These are phyloP conservation scores for Patella depressa DNA, from an alignment of 2,888 invertebrate genomes.

Conservation along the genomic window DNA sequence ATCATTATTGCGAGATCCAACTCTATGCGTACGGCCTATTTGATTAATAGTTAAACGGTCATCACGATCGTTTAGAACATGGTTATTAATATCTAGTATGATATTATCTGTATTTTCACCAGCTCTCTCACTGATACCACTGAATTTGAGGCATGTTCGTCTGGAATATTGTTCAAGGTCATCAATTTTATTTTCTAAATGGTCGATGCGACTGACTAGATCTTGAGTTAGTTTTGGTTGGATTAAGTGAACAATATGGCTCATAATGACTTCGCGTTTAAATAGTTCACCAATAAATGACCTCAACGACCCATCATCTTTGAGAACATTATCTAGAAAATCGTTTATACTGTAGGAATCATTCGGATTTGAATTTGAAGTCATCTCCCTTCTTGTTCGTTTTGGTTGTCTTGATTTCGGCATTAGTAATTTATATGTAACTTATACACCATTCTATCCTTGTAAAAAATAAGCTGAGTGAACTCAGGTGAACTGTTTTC, in stretches of 20 bases:
- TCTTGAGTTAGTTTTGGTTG: neutral
- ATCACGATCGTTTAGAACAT: neutral
- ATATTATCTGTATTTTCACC: neutral
- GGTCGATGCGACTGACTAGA: neutral
- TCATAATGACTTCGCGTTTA: neutral
- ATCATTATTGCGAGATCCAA: too few relatives aligned
- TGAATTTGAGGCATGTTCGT: slow-evolving; percentile 5
- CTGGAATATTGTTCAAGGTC: slow-evolving; percentile 1
- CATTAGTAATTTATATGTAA: too few relatives aligned
- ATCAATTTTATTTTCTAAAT: neutral
- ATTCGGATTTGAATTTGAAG: too few relatives aligned
- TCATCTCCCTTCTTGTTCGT: too few relatives aligned
- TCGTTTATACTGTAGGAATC: too few relatives aligned
- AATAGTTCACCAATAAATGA: neutral
- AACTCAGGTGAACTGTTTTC: too few relatives aligned
- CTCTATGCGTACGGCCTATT: neutral
- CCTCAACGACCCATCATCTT: neutral
- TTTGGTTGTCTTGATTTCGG: too few relatives aligned
- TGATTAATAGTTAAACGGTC: neutral
- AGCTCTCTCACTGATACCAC: neutral
- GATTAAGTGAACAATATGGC: neutral
- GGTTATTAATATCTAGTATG: neutral
- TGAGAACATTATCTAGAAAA: neutral
- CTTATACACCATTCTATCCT: too few relatives aligned
- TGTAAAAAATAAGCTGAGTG: too few relatives aligned